Conservation (phyloP, 2,113 vertebrate genomes). For the Ictidomys tridecemlineatus region DNA sequence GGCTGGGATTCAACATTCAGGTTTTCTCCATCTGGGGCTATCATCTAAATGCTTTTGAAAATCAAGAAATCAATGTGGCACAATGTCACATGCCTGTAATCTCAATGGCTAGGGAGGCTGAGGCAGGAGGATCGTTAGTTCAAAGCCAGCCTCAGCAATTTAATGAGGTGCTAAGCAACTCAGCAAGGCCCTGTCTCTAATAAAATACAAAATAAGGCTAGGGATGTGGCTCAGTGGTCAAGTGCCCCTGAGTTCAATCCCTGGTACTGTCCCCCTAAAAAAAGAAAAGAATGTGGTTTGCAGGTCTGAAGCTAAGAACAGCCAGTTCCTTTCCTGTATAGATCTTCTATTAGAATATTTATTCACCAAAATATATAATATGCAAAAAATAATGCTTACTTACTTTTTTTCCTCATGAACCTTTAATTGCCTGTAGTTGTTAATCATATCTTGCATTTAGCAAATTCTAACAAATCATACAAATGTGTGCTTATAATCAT, state of each 20-base stretch:
- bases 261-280: no score
- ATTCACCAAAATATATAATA: background rate
- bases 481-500: background rate
- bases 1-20: background rate
- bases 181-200: no score
- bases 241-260: no score
- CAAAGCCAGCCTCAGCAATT: no score
- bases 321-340: fast-evolving
- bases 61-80: background rate
- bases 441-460: background rate
- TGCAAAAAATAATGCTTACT: background rate
- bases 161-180: no score
- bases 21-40: background rate
- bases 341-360: background rate
- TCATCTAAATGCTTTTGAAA: background rate
- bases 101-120: no score
- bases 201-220: no score
- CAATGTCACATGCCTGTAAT: no score
- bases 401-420: background rate
- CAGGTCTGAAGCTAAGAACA: background rate
- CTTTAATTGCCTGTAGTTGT: background rate
- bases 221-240: no score
- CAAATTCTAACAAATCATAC: background rate
- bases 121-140: no score
- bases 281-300: background rate